These are phyloP conservation scores for Trinorchestia longiramus DNA, from an alignment of 1,140 invertebrate species.

Conservation along the genomic window DNA sequence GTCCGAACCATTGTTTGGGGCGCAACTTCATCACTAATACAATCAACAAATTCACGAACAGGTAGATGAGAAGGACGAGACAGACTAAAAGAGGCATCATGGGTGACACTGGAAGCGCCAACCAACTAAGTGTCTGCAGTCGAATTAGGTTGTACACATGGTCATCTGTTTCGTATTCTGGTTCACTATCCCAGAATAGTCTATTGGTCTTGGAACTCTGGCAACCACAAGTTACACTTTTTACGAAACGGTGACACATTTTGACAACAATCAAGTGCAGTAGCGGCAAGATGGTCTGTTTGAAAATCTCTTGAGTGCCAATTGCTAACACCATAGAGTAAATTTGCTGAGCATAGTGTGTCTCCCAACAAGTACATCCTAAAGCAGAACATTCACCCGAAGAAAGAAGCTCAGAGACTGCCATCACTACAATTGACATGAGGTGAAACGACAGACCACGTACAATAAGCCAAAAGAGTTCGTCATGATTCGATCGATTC, in stretches of 20 bases:
- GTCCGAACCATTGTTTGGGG: neutral
- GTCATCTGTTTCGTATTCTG: neutral
- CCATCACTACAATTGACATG: neutral
- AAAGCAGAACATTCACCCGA: neutral
- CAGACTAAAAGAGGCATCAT: constrained; percentile 24
- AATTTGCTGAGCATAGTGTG: neutral
- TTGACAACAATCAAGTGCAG: neutral
- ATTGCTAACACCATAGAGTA: neutral
- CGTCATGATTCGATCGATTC: neutral
- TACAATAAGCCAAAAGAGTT: constrained; percentile 10
- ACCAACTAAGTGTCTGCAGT: neutral
- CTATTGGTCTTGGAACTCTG: neutral
- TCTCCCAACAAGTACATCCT: neutral
- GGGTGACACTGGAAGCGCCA: constrained; percentile 8
- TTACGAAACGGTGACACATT: too few species aligned
- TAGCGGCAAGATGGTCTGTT: neutral
- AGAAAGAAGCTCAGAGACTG: neutral
- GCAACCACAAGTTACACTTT: neutral
- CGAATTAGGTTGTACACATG: neutral
- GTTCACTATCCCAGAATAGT: neutral
- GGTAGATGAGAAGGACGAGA: neutral
- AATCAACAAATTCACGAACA: neutral
- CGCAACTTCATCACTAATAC: neutral
- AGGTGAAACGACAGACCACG: neutral
- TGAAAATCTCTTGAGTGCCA: neutral